Conservation (phyloP, 2,888 invertebrate species). For the Ormyrus pomaceus region DNA sequence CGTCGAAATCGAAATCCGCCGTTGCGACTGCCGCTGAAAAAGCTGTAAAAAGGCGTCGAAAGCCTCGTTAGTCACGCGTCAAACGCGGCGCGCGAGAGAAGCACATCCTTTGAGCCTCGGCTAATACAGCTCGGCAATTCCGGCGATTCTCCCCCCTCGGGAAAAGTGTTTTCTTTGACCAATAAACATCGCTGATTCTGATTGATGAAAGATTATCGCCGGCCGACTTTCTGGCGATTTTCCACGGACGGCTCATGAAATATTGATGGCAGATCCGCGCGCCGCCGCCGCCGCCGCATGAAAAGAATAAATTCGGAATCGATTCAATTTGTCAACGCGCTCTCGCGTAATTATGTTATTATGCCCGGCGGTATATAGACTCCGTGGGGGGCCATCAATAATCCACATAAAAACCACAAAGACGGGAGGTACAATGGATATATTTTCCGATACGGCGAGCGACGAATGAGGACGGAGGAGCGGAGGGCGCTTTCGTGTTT, state of each 20-base stretch:
- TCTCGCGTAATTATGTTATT: conserved; percentile 73
- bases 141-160: not conserved
- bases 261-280: conserved; percentile 67
- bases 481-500: conserved; percentile 14
- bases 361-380: conserved; percentile 60
- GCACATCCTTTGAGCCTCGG: conserved; percentile 21
- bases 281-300: conserved; percentile 57
- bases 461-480: conserved; percentile 9
- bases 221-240: conserved; percentile 67
- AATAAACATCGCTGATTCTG: conserved; percentile 66
- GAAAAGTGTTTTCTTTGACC: conserved; percentile 11
- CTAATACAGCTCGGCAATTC: conserved; percentile 2
- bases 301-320: conserved; percentile 74
- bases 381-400: conserved; percentile 68
- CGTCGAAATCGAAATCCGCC: conserved; percentile 28
- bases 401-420: conserved; percentile 65
- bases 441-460: not conserved
- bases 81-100: not conserved
- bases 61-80: not conserved
- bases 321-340: conserved; percentile 74
- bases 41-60: not conserved
- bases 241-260: conserved; percentile 71
- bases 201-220: conserved; percentile 75
- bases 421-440: conserved; percentile 15
- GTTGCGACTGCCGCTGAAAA: not conserved